Evolutionary conservation across 2,113 vertebrate genomes (phyloP), one percentile per base, ranked within the genome.

Genomic region (Glaucomys volans): DNA sequence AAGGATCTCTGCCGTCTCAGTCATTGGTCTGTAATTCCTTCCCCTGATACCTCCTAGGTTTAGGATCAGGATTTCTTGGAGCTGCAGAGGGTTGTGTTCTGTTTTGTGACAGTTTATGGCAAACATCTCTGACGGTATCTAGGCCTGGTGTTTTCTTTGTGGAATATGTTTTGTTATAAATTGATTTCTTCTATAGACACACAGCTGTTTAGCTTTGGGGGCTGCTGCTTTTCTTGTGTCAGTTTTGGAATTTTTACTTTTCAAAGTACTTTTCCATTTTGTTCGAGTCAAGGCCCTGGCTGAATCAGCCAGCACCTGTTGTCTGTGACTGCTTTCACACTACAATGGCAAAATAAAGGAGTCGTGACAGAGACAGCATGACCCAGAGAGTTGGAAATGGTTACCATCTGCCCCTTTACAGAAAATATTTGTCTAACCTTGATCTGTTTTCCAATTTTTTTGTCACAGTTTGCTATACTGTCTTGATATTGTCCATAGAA

Each of bases 221-320:
- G 28, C 37, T 32, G 17, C 47, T n/a, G 17, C 67, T 50, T 42
- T 67, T 50, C 37, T 84, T 42, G 10, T 40, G 14, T 64, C 32
- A 5, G 35, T 90, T 94, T 80, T 93, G 47, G 17, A 82, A 79
- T 69, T 75, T 54, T 13, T 91, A 42, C 26, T 83, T 92, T 87
- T 84, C 11, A 54, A 50, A 54, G 6, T 12, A 26, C 54, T 96
- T 50, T 20, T 18, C 18, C 30, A n/a, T 72, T 64, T 92, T 13
- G 6, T 66, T 18, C 28, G 18, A 22, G 32, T 50, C 30, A 18
- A 32, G 10, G 12, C 0, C 4, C 50, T 57, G 69, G 35, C 28
- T 59, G 59, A 35, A 7, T 79, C 62, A 26, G 62, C 13, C 9
- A 12, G 30, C 26, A 35, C 54, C 44, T 40, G 0, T 69, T 28